Conservation (phyloP, 2,797 vertebrate species). For the Centroberyx gerrardi region DNA sequence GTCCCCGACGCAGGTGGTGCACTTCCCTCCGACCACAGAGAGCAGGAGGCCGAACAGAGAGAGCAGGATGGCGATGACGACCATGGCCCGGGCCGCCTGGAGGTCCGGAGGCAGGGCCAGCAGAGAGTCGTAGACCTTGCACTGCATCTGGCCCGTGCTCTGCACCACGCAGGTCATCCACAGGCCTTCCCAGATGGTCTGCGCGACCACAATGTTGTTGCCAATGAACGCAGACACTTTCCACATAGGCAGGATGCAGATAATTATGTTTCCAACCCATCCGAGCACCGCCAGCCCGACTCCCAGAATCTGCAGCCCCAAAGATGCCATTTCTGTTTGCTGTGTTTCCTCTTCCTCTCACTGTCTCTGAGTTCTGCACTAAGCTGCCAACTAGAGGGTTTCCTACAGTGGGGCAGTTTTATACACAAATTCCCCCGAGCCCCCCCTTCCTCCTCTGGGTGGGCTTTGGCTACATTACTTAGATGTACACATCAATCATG, state of each 20-base stretch:
- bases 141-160: constrained; percentile 86
- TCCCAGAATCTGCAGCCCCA: constrained; percentile 83
- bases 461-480: constrained; percentile 67
- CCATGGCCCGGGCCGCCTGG: constrained; percentile 83
- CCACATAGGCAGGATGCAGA: constrained; percentile 84
- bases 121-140: constrained; percentile 83
- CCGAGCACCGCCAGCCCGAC: constrained; percentile 78
- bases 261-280: constrained; percentile 82
- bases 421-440: constrained; percentile 45
- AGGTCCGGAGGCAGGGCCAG: constrained; percentile 81
- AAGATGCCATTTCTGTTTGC: constrained; percentile 73
- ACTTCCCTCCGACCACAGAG: constrained; percentile 87
- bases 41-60: constrained; percentile 83
- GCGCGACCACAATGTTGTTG: constrained; percentile 85
- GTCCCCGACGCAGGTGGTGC: constrained; percentile 86
- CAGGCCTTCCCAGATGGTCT: constrained; percentile 84
- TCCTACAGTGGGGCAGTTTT: constrained; percentile 45
- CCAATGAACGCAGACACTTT: constrained; percentile 85
- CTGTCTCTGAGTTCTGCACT: neutral
- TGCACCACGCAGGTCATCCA: constrained; percentile 86
- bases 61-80: constrained; percentile 81
- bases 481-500: constrained; percentile 66
- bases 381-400: constrained; percentile 25
- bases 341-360: neutral
- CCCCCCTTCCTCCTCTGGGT: constrained; percentile 68